A percentile compares a stretch with the other conserved stretches of the same genome.
phyloP scores from a whole-genome alignment of 1,140 invertebrate genomes.

The Cyclargus thomasi region DNA sequence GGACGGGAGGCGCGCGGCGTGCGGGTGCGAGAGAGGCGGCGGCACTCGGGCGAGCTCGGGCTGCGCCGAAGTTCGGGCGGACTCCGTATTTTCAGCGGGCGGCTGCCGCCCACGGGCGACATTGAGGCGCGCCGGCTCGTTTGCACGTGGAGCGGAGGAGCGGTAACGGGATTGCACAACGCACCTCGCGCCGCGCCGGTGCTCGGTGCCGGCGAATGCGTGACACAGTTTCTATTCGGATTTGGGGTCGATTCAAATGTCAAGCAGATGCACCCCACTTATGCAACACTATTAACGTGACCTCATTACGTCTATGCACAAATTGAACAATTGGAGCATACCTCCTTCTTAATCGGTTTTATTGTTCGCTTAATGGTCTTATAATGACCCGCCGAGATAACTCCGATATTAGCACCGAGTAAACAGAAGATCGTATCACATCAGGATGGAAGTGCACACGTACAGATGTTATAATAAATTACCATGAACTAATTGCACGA shows the following conservation, averaged over 20 bases:
- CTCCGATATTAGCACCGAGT: background rate
- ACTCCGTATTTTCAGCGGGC: constrained; percentile 55
- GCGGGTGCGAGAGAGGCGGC: constrained; percentile 41
- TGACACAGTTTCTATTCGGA: constrained; percentile 74
- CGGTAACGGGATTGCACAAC: constrained; percentile 70
- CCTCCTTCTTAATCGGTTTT: constrained; percentile 19
- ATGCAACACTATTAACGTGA: constrained; percentile 63
- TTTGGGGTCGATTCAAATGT: constrained; percentile 74
- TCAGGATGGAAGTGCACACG: background rate
- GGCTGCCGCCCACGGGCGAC: constrained; percentile 59
- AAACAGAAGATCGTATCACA: constrained; percentile 1
- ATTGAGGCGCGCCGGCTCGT: constrained; percentile 61
- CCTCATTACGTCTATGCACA: constrained; percentile 51
- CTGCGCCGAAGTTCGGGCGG: constrained; percentile 36
- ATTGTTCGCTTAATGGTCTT: constrained; percentile 12
- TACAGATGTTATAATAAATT: background rate
- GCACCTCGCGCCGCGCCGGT: constrained; percentile 47
- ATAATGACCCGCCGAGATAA: constrained; percentile 8
- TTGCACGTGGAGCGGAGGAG: constrained; percentile 57
- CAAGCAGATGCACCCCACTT: constrained; percentile 72
- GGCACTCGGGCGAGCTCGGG: constrained; percentile 36
- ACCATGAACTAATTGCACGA: background rate
- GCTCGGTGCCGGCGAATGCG: constrained; percentile 56
- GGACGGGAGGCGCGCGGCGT: constrained; percentile 26
- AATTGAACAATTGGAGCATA: constrained; percentile 42